Evolutionary conservation across 1,140 invertebrate species (phyloP), one percentile per base, ranked within the genome.

Genomic region (Drosophila arawakana): DNA sequence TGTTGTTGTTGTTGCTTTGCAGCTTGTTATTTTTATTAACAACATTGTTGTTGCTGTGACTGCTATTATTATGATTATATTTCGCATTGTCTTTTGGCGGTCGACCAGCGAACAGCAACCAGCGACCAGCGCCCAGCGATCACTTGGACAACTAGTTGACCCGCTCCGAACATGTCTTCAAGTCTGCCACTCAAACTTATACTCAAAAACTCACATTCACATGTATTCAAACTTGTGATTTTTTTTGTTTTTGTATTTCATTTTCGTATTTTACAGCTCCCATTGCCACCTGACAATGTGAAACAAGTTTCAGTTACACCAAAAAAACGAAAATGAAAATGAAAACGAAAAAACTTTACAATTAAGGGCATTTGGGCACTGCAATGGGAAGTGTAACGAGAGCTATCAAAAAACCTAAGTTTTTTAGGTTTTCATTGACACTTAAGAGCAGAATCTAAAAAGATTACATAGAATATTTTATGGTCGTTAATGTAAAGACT

Each of bases 1-100:
- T 49, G 60, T 37, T 57, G 37, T 43, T 59, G 66, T 39, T 49
- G 66, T 15, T 43, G 69, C 47, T 54, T 55, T 62, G 50, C 35
- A 63, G 68, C 57, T 74, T 70, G 67, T 74, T 74, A 63, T 57
- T 70, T 62, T 57, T 70, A 70, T 70, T 71, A 67, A 18, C 55
- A 52, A 44, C 21, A 57, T 59, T 43, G 41, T 52, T 70, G 67
- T 57, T 70, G 44, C 39, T 41, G 39, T 11, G 3, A 11, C 43
- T 71, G 44, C 49, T 52, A 71, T 71, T 70, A 71, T 75, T 71
- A 63, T 69, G 72, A 74, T 75, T 63, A 75, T 70, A 75, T 70
- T 75, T 75, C 66, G 73, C 67, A 76, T 72, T 76, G 73, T 71
- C 61, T 72, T 57, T 76, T 60, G 73, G 50, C 54, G 44, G 68